Conservation (phyloP, 2,113 vertebrate genomes). For the Phrynocephalus versicolor region DNA sequence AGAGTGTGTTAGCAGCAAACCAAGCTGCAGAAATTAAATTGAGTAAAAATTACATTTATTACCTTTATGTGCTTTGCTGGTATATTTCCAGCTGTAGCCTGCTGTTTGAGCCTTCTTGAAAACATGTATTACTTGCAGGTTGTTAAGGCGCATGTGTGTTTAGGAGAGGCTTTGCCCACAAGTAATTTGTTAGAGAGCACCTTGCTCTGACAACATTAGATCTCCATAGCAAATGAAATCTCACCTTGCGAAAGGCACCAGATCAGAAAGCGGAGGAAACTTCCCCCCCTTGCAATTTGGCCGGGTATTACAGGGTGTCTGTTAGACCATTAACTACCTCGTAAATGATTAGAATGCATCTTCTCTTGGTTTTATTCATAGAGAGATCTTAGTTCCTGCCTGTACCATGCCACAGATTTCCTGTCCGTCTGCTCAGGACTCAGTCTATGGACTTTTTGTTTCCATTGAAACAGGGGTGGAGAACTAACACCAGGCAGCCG, state of each 20-base stretch:
- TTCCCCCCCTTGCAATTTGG: not conserved
- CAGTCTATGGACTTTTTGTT: not conserved
- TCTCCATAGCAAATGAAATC: not conserved
- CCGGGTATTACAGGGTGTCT: not conserved
- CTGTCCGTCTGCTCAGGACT: not conserved
- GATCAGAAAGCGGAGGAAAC: not conserved
- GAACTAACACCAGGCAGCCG: not conserved
- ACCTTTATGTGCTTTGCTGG: not conserved
- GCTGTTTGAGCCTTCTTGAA: not conserved
- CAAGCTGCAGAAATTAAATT: constrained; percentile 7
- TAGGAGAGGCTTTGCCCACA: not conserved
- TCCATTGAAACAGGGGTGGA: not conserved
- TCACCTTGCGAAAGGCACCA: not conserved
- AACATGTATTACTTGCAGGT: not conserved
- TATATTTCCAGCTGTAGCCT: not conserved
- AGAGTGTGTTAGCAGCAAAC: no score
- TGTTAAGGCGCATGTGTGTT: not conserved
- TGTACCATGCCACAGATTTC: not conserved
- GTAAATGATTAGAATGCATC: not conserved
- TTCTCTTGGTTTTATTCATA: not conserved
- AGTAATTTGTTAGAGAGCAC: not conserved
- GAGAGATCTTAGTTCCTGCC: not conserved
- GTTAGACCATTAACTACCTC: not conserved
- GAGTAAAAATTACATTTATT: not conserved
- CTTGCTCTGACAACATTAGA: not conserved